Percentiles rank a stretch among this genome's conserved stretches.
Conservation (phyloP, 2,113 vertebrate genomes). For the Motacilla alba region DNA sequence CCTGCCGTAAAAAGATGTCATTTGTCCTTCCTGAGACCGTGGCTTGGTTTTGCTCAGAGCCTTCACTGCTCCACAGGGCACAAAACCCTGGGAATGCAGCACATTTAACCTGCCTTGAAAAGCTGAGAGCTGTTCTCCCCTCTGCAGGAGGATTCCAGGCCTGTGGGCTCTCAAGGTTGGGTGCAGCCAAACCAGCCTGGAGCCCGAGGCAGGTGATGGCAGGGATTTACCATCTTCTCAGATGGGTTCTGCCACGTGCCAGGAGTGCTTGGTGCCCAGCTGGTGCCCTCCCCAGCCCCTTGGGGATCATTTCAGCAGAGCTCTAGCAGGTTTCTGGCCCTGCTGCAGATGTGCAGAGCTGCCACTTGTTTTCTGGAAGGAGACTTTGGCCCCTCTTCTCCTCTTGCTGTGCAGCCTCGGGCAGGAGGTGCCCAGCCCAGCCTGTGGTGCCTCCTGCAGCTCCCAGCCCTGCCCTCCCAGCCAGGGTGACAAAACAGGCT, state of each 20-base stretch:
- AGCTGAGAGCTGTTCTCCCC: background rate
- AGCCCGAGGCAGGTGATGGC: background rate
- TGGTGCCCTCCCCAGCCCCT: background rate
- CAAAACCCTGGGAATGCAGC: background rate
- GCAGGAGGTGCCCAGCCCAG: background rate
- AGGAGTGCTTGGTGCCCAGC: background rate
- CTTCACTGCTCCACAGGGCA: background rate
- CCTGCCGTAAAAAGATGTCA: background rate
- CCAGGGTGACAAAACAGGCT: background rate
- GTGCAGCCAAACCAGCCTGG: background rate
- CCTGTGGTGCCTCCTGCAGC: background rate
- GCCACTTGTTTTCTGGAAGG: background rate
- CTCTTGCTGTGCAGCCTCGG: background rate
- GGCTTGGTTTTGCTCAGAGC: background rate
- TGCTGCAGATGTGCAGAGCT: background rate
- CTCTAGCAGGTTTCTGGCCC: background rate
- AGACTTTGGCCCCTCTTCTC: background rate
- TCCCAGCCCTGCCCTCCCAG: background rate
- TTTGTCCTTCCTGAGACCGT: background rate
- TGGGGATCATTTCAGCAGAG: background rate
- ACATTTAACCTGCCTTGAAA: background rate
- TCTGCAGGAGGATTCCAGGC: background rate
- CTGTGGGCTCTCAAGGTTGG: accelerated
- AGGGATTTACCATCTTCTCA: background rate
- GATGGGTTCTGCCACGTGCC: background rate